A percentile compares a stretch with the other conserved stretches of the same genome.
These are phyloP conservation scores for Hydrotaea diabolus DNA, from an alignment of 2,888 invertebrate genomes.

Conservation along the genomic window DNA sequence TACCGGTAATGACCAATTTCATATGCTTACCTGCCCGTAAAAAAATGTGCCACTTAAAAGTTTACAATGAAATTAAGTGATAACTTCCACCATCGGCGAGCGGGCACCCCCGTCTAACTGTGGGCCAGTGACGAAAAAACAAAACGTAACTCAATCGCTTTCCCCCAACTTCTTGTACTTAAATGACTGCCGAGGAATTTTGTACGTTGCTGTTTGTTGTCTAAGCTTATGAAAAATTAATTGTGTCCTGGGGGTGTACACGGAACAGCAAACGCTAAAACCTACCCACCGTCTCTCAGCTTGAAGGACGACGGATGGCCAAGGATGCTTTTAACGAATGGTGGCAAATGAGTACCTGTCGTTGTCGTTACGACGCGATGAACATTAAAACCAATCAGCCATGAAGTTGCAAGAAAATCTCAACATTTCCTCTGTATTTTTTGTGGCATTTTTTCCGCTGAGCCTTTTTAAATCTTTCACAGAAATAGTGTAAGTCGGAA, in stretches of 20 bases:
- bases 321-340: conserved; percentile 41
- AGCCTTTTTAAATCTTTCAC: conserved; percentile 21
- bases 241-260: conserved; percentile 77
- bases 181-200: conserved; percentile 3
- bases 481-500: conserved; percentile 26
- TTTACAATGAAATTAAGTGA: conserved; percentile 61
- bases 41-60: conserved; percentile 37
- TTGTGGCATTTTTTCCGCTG: not conserved
- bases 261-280: conserved; percentile 28
- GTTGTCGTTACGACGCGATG: conserved; percentile 42
- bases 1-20: conserved; percentile 32
- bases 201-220: conserved; percentile 26
- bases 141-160: too few relatives aligned
- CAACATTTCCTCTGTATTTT: not conserved
- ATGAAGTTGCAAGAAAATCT: conserved; percentile 3
- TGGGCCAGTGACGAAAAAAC: too few relatives aligned
- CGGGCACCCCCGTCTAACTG: conserved; percentile 26
- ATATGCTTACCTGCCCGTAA: conserved; percentile 27
- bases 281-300: not conserved
- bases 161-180: not conserved
- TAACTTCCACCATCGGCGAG: conserved; percentile 32
- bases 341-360: conserved; percentile 49
- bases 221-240: conserved; percentile 78
- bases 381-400: conserved; percentile 48
- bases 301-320: not conserved